Conservation (phyloP, 2,888 invertebrate genomes). For the Encarsia formosa region DNA sequence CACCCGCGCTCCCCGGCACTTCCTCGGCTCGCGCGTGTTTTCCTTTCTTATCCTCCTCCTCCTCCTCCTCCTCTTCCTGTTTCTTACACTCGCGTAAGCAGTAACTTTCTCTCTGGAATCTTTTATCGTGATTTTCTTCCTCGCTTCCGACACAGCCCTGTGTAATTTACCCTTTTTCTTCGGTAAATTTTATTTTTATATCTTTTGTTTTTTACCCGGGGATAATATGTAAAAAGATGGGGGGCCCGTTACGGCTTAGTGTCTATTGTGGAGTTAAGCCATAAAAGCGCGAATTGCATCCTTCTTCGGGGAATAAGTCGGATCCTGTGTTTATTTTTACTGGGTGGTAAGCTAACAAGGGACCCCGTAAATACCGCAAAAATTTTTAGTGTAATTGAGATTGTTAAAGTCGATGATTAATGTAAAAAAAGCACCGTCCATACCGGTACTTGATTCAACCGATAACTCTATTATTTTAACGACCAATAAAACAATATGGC, state of each 20-base stretch:
- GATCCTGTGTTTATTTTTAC: too few relatives aligned
- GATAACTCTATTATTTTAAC: too few relatives aligned
- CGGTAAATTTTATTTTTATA: neutral
- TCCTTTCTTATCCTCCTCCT: slow-evolving; percentile 24
- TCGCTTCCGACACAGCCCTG: neutral
- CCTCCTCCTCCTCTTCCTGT: neutral
- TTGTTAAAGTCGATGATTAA: too few relatives aligned
- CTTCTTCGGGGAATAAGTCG: too few relatives aligned
- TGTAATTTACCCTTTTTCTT: neutral
- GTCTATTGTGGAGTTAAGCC: neutral
- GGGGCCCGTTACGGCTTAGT: neutral
- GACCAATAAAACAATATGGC: too few relatives aligned
- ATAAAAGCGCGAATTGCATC: neutral
- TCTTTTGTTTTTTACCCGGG: neutral
- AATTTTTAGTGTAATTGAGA: too few relatives aligned
- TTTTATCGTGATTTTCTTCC: neutral
- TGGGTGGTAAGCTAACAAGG: too few relatives aligned
- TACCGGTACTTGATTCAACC: too few relatives aligned
- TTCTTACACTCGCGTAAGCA: neutral
- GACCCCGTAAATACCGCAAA: too few relatives aligned
- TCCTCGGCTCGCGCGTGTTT: slow-evolving; percentile 31
- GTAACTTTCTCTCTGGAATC: neutral
- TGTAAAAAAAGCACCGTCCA: too few relatives aligned
- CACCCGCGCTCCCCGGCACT: slow-evolving; percentile 45
- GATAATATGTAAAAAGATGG: neutral